phyloP scores from a whole-genome alignment of 2,888 invertebrate species.

The Linyphia triangularis region DNA sequence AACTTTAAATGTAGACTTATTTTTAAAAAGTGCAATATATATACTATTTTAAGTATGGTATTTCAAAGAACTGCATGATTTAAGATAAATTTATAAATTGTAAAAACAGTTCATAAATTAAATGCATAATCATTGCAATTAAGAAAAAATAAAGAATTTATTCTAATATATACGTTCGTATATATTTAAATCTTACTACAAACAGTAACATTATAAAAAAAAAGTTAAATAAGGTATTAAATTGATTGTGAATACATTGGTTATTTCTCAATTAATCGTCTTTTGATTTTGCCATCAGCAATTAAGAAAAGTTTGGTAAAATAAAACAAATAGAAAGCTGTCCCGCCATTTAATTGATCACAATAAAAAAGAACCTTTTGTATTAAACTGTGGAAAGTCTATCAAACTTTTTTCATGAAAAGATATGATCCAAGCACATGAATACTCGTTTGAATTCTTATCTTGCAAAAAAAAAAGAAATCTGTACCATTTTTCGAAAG shows the following conservation, averaged over 20 bases:
- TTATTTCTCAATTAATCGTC: neutral
- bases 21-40: too few relatives aligned
- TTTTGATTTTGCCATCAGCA: neutral
- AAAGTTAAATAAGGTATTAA: neutral
- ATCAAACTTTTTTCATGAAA: conserved; percentile 1
- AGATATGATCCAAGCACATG: conserved; percentile 9
- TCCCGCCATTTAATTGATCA: neutral
- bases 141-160: too few relatives aligned
- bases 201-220: too few relatives aligned
- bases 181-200: too few relatives aligned
- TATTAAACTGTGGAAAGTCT: neutral
- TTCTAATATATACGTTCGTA: too few relatives aligned
- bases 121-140: too few relatives aligned
- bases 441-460: conserved; percentile 7
- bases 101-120: too few relatives aligned
- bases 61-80: too few relatives aligned
- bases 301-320: neutral
- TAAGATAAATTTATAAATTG: too few relatives aligned
- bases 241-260: neutral
- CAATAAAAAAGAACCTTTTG: conserved; percentile 13
- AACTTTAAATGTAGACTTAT: too few relatives aligned
- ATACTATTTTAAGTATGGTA: too few relatives aligned
- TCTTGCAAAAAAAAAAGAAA: conserved; percentile 16
- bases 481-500: conserved; percentile 22
- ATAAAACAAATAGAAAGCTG: neutral